Evolutionary conservation across 2,888 invertebrate genomes (phyloP).

Genomic region (Julus scanicus): DNA sequence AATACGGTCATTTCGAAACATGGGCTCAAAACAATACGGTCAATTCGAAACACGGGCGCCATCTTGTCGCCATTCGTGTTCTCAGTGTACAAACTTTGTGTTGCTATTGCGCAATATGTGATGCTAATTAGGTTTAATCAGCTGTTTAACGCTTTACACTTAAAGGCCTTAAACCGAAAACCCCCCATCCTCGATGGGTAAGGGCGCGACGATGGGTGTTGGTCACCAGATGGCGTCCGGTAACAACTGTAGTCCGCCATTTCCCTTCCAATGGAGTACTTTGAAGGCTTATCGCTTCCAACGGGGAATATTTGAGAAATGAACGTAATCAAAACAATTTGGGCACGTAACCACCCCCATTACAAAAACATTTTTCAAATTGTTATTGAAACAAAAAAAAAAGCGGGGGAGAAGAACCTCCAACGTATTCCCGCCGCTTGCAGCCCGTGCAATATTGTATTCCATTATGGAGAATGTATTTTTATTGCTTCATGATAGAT

Average conservation of each 20-base stretch:
- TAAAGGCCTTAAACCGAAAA: not conserved
- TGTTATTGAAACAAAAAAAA: slow-evolving; percentile 2
- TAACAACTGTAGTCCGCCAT: not conserved
- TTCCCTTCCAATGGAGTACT: not conserved
- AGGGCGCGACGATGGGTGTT: too few species aligned
- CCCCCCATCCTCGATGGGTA: too few species aligned
- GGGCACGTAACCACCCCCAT: slow-evolving; percentile 4
- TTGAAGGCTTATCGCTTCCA: not conserved
- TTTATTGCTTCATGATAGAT: slow-evolving; percentile 39
- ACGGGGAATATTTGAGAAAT: slow-evolving; percentile 5
- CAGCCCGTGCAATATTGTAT: not conserved
- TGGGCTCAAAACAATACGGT: not conserved
- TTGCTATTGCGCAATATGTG: not conserved
- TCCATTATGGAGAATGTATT: slow-evolving; percentile 42
- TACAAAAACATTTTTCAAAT: slow-evolving; percentile 15
- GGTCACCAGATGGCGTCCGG: not conserved
- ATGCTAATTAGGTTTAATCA: not conserved
- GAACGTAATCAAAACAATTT: not conserved
- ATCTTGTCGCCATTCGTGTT: not conserved
- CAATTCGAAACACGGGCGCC: not conserved
- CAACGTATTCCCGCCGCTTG: not conserved
- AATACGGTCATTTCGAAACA: too few species aligned
- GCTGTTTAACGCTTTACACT: not conserved
- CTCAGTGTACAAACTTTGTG: not conserved
- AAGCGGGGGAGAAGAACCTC: not conserved